Percentiles rank a stretch among this genome's conserved stretches.
phyloP scores from a whole-genome alignment of 2,797 vertebrate genomes.

The Mus caroli region DNA sequence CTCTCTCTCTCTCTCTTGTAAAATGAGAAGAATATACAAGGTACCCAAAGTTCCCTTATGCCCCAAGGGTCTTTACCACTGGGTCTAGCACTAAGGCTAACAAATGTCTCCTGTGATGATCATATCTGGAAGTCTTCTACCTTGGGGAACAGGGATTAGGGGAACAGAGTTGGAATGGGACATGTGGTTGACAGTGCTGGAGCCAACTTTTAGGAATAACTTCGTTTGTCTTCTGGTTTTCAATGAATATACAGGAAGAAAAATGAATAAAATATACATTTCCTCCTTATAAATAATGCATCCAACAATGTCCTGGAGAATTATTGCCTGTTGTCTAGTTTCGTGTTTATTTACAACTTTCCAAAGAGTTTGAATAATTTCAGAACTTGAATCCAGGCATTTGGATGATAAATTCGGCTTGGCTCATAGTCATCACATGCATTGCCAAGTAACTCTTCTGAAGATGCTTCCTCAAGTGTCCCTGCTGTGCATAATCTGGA shows the following conservation, averaged over 20 bases:
- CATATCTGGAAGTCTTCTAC: not conserved
- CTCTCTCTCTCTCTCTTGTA: not conserved
- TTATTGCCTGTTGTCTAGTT: slow-evolving; percentile 60
- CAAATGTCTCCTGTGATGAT: not conserved
- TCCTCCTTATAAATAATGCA: slow-evolving; percentile 71
- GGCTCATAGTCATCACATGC: not conserved
- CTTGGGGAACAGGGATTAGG: not conserved
- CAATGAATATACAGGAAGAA: slow-evolving; percentile 34
- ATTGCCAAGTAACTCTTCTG: not conserved
- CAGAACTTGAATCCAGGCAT: slow-evolving; percentile 39
- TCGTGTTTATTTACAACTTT: slow-evolving; percentile 69
- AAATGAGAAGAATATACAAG: not conserved
- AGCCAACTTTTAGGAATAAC: not conserved
- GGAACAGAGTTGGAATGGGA: not conserved
- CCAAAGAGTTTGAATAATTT: slow-evolving; percentile 67
- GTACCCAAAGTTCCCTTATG: not conserved
- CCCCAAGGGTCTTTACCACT: not conserved
- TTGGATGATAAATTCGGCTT: slow-evolving; percentile 48
- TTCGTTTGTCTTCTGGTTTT: slow-evolving; percentile 60
- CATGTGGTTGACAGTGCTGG: rapidly evolving
- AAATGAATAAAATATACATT: slow-evolving; percentile 53
- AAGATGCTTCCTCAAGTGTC: not conserved
- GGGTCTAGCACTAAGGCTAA: not conserved
- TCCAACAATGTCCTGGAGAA: slow-evolving; percentile 27
- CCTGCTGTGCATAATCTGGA: not conserved